Base-by-base conservation (phyloP, 2,113 vertebrate genomes). In the Siniperca chuatsi region DNA sequence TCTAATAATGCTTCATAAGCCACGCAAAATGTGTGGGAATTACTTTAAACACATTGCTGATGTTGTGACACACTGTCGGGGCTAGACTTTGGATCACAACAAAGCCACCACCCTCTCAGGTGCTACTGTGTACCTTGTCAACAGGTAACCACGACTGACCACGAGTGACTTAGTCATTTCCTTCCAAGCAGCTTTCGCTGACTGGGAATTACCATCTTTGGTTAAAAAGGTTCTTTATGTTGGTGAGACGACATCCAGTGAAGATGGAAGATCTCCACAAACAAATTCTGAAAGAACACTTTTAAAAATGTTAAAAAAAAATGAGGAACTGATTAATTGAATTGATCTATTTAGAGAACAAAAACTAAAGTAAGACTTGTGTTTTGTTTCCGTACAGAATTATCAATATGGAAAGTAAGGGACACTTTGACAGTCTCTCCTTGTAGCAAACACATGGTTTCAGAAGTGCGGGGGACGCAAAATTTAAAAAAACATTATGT, bases 131-230 rank as follows among this genome's bases (percentile, higher is more conserved):
- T 68, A 75, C 71, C 44, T 72, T 44, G 33, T 35, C 2, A 4
- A 20, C 69, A 82, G 71, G 58, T 85, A 55, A 9, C 42, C 0
- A 2, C 83, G 78, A 85, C 61, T 29, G 29, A 29, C 85, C 83
- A 74, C 35, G 68, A 46, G 4, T 2, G 11, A 18, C 8, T 61
- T 42, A 70, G 44, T 85, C 76, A 87, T 71, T 65, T 75, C 78
- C 68, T 74, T 18, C 21, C 0, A 8, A 37, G 11, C 15, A 6
- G 6, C 12, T n/a, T 42, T 52, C 15, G 15, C 6, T 8, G 1
- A 25, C 0, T 35, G 58, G 23, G 20, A 42, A 65, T 0, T 52
- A 64, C 33, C 16, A 1, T 18, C 7, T 40, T 75, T 50, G 37
- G 8, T 21, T 33, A 18, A 48, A 37, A 25, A 2, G 29, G 61